A percentile compares a stretch with the other conserved stretches of the same genome.
These are phyloP conservation scores for Peromyscus eremicus DNA, from an alignment of 2,797 vertebrate genomes.

Conservation along the genomic window DNA sequence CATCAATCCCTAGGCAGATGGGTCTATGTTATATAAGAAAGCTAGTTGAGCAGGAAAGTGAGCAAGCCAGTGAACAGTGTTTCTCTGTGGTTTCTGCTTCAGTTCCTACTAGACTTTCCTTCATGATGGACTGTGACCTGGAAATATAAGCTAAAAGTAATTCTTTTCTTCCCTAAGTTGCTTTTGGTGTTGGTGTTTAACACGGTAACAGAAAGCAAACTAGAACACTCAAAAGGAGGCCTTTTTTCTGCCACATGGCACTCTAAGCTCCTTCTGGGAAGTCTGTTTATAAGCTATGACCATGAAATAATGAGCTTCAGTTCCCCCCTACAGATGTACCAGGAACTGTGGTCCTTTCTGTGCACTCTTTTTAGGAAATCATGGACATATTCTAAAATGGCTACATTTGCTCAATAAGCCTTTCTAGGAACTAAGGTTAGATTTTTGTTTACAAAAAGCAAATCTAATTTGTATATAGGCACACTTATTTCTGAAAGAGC, in stretches of 20 bases:
- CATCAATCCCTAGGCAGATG: neutral
- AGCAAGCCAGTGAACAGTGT: neutral
- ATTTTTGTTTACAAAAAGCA: conserved; percentile 40
- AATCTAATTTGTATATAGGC: conserved; percentile 37
- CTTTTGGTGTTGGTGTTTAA: neutral
- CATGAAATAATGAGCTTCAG: neutral
- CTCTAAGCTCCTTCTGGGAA: neutral
- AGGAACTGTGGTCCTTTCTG: neutral
- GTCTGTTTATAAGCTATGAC: neutral
- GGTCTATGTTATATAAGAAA: neutral
- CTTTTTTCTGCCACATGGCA: neutral
- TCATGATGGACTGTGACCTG: neutral
- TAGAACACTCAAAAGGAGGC: neutral
- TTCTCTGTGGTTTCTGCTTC: neutral
- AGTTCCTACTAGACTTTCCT: neutral
- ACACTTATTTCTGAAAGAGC: conserved; percentile 38
- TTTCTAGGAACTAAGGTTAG: conserved; percentile 37
- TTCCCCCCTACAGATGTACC: neutral
- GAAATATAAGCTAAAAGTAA: neutral
- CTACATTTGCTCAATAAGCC: neutral
- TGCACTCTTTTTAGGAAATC: neutral
- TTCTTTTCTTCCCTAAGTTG: neutral
- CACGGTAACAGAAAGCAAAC: neutral
- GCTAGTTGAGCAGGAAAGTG: too few relatives aligned
- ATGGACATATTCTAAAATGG: neutral